A percentile compares a stretch with the other conserved stretches of the same genome.
Conservation (phyloP, 2,797 vertebrate genomes). For the Enteromius viviparus region DNA sequence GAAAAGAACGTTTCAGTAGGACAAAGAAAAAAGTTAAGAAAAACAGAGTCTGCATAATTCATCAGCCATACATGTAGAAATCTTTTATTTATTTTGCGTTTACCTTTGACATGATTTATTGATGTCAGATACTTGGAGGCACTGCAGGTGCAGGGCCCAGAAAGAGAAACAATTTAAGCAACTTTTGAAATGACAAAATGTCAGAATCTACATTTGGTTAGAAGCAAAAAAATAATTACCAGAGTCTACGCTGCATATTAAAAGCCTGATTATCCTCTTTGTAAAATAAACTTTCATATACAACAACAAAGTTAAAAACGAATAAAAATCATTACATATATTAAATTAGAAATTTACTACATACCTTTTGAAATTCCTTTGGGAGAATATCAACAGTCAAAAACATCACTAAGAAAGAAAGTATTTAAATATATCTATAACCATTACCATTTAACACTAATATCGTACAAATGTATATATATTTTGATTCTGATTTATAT, state of each 20-base stretch:
- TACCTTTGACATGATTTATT: slow-evolving; percentile 64
- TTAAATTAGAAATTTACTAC: neutral
- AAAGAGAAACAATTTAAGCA: slow-evolving; percentile 24
- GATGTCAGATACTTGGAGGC: slow-evolving; percentile 52
- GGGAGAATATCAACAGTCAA: neutral
- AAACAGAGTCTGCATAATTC: slow-evolving; percentile 74
- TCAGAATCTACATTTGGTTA: slow-evolving; percentile 11
- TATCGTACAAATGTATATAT: neutral
- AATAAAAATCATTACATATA: neutral
- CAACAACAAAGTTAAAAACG: neutral
- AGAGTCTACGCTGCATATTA: slow-evolving; percentile 5
- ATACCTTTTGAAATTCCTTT: neutral
- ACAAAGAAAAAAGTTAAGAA: slow-evolving; percentile 67
- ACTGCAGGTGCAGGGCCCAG: slow-evolving; percentile 46
- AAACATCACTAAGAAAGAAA: neutral
- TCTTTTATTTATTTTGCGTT: slow-evolving; percentile 71
- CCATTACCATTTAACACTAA: neutral
- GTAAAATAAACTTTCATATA: slow-evolving; percentile 4
- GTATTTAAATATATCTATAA: neutral
- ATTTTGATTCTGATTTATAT: neutral
- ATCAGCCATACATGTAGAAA: slow-evolving; percentile 72
- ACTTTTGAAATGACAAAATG: slow-evolving; percentile 23
- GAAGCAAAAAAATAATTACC: slow-evolving; percentile 28
- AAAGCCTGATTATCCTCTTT: slow-evolving; percentile 13
- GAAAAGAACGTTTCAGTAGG: slow-evolving; percentile 54